Base-by-base conservation (phyloP, 2,797 vertebrate species). In the Apodemus agrarius region DNA sequence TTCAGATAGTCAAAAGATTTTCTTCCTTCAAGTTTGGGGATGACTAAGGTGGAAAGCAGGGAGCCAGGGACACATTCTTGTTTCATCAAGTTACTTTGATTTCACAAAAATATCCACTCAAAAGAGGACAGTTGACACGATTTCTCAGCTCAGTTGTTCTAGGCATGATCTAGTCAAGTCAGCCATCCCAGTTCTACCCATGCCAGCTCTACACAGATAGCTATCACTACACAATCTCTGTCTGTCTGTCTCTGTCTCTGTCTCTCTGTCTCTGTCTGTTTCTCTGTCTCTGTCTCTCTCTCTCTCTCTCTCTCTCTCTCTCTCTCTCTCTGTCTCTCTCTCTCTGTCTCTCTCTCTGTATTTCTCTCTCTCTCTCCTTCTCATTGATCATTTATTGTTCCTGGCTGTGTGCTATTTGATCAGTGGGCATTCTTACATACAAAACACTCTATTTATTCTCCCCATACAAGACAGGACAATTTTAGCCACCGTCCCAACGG, bases 21-120 rank as follows among this genome's bases (percentile, higher is more conserved):
- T 92, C 6, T 91, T 75, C 92, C 40, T 31, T 29, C 81, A 94
- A 72, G 26, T 80, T 95, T 95, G 12, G 2, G 16, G 34, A 91
- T 81, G 94, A 96, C n/a, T 90, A 75, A 13, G 19, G 49, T 78
- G 89, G 80, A 94, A 90, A n/a, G 26, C 24, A 76, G 37, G 34
- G 76, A 90, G 37, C n/a, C 72, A 91, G 40, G 17, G 40, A 91
- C 13, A 13, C 2, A 61, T 21, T 74, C 13, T 76, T 65, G 90
- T 83, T 81, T 96, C 49, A 49, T 65, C 14, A 34, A 87, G 40
- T 34, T 6, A 40, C 75, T 96, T 86, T 63, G 24, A 61, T 59
- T 88, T 96, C 26, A 69, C 61, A 52, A 82, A 84, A 90, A 94
- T 75, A 43, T 81, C 57, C 61, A n/a, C 8, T 91, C 34, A 76